A percentile compares a stretch with the other conserved stretches of the same genome.
These are phyloP conservation scores for Spea bombifrons DNA, from an alignment of 2,113 vertebrate species.

Conservation along the genomic window DNA sequence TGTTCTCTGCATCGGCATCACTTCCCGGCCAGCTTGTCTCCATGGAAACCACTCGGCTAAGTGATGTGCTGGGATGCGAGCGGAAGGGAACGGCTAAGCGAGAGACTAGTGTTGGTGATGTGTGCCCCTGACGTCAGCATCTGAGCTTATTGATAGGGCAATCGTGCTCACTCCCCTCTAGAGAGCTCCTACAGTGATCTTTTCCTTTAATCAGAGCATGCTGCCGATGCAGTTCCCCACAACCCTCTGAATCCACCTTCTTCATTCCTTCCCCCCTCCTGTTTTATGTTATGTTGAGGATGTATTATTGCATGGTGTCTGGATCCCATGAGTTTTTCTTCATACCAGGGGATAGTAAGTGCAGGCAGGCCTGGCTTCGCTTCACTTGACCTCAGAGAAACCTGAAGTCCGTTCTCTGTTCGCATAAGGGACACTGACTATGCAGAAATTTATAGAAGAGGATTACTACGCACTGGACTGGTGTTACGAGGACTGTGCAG, in stretches of 20 bases:
- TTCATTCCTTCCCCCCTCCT: conserved; percentile 6
- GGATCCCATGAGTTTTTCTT: conserved; percentile 38
- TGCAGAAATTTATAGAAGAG: conserved; percentile 96
- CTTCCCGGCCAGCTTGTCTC: conserved; percentile 69
- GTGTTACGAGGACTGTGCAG: conserved; percentile 97
- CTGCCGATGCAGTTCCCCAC: conserved; percentile 53
- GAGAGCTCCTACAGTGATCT: conserved; percentile 56
- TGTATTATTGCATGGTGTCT: conserved; percentile 54
- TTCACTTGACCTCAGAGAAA: conserved; percentile 68
- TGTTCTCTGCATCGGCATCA: conserved; percentile 61
- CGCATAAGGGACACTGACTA: conserved; percentile 75
- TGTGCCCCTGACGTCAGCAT: conserved; percentile 64
- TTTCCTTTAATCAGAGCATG: conserved; percentile 60
- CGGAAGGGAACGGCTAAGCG: conserved; percentile 58
- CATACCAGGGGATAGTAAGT: conserved; percentile 49
- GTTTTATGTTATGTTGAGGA: conserved; percentile 52
- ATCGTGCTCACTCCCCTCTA: conserved; percentile 63
- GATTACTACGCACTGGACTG: conserved; percentile 98
- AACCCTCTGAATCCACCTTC: conserved; percentile 41
- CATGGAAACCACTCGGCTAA: conserved; percentile 80
- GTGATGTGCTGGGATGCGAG: conserved; percentile 61
- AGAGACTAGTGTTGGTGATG: conserved; percentile 63
- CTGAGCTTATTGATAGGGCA: conserved; percentile 71
- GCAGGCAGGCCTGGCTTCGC: conserved; percentile 65
- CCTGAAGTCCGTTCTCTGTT: conserved; percentile 54